phyloP scores from a whole-genome alignment of 2,888 invertebrate species.

The Stenodera caucasica region DNA sequence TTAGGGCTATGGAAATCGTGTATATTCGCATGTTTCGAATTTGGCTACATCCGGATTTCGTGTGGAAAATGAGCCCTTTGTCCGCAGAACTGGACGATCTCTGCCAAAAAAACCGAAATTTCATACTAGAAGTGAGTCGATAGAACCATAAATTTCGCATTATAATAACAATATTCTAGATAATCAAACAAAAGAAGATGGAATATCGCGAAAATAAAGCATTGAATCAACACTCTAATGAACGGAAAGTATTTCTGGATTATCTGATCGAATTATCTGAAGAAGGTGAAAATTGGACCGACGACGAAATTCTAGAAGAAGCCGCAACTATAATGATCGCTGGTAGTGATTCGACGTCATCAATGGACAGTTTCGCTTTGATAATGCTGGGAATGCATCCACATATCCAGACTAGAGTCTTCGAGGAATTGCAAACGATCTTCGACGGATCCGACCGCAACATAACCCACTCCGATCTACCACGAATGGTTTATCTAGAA shows the following conservation, averaged over 20 bases:
- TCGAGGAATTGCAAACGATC: conserved; percentile 31
- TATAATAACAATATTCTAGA: background rate
- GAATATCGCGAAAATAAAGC: conserved; percentile 1
- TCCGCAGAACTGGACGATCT: background rate
- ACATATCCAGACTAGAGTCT: conserved; percentile 39
- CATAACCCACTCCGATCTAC: conserved; percentile 28
- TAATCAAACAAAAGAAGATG: background rate
- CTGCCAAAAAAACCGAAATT: background rate
- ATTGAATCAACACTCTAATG: conserved; percentile 21
- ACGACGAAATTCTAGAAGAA: conserved; percentile 61
- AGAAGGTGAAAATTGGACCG: conserved; percentile 57
- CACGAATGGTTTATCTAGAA: conserved; percentile 34
- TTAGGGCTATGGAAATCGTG: conserved; percentile 6
- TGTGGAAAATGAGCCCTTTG: background rate
- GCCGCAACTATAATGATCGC: conserved; percentile 60
- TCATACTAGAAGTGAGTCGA: background rate
- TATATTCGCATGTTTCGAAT: background rate
- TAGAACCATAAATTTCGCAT: background rate
- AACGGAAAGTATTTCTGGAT: conserved; percentile 55
- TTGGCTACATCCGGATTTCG: conserved; percentile 2
- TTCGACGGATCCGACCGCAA: conserved; percentile 19
- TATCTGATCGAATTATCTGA: conserved; percentile 58
- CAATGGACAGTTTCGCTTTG: conserved; percentile 39
- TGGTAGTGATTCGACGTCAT: conserved; percentile 54
- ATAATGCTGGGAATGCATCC: conserved; percentile 40